These are phyloP conservation scores for Anser brachyrhynchus DNA, from an alignment of 2,113 vertebrate species.

Conservation along the genomic window DNA sequence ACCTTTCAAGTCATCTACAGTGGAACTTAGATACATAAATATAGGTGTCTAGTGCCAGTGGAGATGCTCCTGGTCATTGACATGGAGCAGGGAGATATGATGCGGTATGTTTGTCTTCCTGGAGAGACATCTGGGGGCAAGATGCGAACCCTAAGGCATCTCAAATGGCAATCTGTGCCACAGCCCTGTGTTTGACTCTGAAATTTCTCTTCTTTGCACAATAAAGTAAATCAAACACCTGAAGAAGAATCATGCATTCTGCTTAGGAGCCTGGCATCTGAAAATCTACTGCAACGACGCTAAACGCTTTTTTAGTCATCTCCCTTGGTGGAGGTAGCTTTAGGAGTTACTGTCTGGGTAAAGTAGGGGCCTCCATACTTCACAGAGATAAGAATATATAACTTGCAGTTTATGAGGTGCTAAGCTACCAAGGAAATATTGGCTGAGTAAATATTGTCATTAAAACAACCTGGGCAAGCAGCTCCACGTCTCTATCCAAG, in stretches of 20 bases:
- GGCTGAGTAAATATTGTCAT: background rate
- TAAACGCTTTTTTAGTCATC: background rate
- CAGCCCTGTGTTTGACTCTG: too few species aligned
- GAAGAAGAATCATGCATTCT: background rate
- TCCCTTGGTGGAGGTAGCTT: background rate
- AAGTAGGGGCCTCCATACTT: background rate
- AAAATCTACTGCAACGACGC: background rate
- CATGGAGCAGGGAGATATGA: background rate
- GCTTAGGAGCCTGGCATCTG: background rate
- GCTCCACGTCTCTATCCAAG: background rate
- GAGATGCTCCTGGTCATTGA: background rate
- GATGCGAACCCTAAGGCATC: too few species aligned
- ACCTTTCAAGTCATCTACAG: background rate
- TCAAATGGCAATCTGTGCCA: background rate
- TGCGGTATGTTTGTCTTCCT: background rate
- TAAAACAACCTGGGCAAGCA: background rate
- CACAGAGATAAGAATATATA: background rate
- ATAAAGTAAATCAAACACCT: background rate
- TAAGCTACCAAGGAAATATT: background rate
- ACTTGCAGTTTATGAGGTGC: background rate
- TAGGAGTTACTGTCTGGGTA: background rate
- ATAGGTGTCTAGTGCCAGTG: background rate
- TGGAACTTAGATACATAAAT: background rate
- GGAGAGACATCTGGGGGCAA: background rate
- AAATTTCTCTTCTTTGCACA: background rate